phyloP scores from a whole-genome alignment of 2,888 invertebrate species.

The Pristionchus fissidentatus region DNA sequence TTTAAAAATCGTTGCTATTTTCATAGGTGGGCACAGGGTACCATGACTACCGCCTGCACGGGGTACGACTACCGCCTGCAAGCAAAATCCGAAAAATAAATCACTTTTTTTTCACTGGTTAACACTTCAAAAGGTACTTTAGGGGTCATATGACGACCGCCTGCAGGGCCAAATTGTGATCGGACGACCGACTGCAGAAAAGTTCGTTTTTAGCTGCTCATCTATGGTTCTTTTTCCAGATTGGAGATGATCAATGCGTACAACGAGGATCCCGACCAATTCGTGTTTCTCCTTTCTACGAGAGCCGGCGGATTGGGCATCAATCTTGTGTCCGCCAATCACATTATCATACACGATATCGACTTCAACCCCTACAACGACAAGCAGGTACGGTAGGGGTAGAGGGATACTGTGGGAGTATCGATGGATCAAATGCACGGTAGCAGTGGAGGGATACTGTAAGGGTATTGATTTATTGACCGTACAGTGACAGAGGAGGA shows the following conservation, averaged over 20 bases:
- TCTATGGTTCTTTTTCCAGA: slow-evolving; percentile 79
- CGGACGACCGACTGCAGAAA: slow-evolving; percentile 39
- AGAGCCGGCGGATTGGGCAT: slow-evolving; percentile 94
- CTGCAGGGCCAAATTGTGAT: neutral
- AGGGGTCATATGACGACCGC: neutral
- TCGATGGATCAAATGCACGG: neutral
- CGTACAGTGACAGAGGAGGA: neutral
- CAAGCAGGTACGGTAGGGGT: slow-evolving; percentile 86
- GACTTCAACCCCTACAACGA: slow-evolving; percentile 99
- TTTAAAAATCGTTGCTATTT: no score
- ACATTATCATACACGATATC: slow-evolving; percentile 95
- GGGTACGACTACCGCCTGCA: no score
- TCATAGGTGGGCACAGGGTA: no score
- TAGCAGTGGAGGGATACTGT: neutral
- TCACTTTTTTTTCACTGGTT: neutral
- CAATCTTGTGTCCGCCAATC: slow-evolving; percentile 93
- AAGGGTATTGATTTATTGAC: neutral
- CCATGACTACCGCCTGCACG: no score
- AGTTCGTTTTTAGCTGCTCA: slow-evolving; percentile 44
- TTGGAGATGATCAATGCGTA: slow-evolving; percentile 92
- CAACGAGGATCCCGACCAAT: slow-evolving; percentile 80
- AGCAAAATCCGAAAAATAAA: neutral
- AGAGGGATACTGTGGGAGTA: neutral
- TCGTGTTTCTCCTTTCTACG: slow-evolving; percentile 68
- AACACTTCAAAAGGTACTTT: neutral